These are phyloP conservation scores for Campylomormyrus tamandua DNA, from an alignment of 2,113 vertebrate genomes.

Conservation along the genomic window DNA sequence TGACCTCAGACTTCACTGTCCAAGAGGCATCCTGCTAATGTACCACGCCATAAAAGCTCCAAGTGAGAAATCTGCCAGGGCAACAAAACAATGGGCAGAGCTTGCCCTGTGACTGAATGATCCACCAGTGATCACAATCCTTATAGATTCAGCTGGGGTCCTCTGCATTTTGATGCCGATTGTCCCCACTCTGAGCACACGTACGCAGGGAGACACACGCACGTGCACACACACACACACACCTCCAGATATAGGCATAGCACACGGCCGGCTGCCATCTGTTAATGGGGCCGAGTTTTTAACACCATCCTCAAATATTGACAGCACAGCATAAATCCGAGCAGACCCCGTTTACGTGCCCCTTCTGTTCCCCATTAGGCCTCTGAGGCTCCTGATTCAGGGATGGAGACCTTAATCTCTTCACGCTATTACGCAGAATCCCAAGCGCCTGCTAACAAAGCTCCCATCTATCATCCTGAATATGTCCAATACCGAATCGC, in stretches of 20 bases:
- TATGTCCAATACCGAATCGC: background rate
- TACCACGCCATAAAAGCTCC: background rate
- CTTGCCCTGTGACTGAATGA: background rate
- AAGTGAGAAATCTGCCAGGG: background rate
- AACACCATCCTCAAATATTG: constrained; percentile 12
- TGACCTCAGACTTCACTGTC: background rate
- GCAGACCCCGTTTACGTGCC: constrained; percentile 5
- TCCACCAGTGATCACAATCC: background rate
- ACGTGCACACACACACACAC: constrained; percentile 6
- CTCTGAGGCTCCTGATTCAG: background rate
- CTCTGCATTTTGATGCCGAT: background rate
- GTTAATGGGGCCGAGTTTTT: background rate
- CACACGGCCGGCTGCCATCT: constrained; percentile 15
- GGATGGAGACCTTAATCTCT: background rate
- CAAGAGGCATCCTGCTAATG: background rate
- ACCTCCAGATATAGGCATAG: constrained; percentile 12
- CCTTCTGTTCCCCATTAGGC: background rate
- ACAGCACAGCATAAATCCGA: constrained; percentile 11
- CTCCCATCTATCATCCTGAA: background rate
- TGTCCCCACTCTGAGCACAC: background rate
- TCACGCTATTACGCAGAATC: background rate
- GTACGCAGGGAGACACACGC: constrained; percentile 1
- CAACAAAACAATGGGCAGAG: background rate
- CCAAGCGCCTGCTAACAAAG: background rate
- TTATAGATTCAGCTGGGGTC: background rate